Evolutionary conservation across 2,888 invertebrate species (phyloP), one percentile per base, ranked within the genome.

Genomic region (Acanthoscelides obtectus): DNA sequence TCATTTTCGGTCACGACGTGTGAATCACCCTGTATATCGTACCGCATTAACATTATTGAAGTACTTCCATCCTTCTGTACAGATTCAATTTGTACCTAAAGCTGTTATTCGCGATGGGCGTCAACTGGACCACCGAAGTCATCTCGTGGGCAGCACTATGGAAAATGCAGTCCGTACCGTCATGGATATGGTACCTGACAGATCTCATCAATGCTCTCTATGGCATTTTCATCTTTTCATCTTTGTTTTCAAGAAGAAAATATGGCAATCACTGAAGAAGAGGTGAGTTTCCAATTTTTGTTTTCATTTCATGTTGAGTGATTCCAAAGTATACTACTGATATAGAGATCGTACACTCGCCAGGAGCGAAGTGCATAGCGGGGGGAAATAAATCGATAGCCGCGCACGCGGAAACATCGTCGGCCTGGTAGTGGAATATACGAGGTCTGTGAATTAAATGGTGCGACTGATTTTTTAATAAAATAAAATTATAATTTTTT

Each of bases 71-170:
- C 45, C 6, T 65, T 70, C 72, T 45, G 8, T 73, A 5, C 86
- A 95, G 95, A 85, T 94, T 93, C 83, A 91, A 90, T 25, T 86
- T 95, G 2, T 95, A 94, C 82, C 80, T 94, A 79, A 94, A 95
- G 81, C 86, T 95, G 64, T 92, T 95, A 82, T 87, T 95, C 78
- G 93, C 94, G 22, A 95, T 95, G 94, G 95, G 95, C 0, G 90
- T 94, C 20, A 94, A 93, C 81, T 95, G 95, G 95, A 88, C 90
- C 0, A 90, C 92, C 86, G 95, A 95, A 82, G 88, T 94, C 69
- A 86, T 94, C 72, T 93, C 94, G 66, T 94, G 92, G 88, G 75
- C 88, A 3, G 88, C 90, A 21, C 71, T 78, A 64, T 73, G 72
- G 21, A 21, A 70, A 1, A 66, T 65, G 19, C 68, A 64, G 5